Percentiles rank a stretch among this genome's conserved stretches.
Evolutionary conservation across 2,113 vertebrate species (phyloP).

Genomic region (Anser cygnoides): DNA sequence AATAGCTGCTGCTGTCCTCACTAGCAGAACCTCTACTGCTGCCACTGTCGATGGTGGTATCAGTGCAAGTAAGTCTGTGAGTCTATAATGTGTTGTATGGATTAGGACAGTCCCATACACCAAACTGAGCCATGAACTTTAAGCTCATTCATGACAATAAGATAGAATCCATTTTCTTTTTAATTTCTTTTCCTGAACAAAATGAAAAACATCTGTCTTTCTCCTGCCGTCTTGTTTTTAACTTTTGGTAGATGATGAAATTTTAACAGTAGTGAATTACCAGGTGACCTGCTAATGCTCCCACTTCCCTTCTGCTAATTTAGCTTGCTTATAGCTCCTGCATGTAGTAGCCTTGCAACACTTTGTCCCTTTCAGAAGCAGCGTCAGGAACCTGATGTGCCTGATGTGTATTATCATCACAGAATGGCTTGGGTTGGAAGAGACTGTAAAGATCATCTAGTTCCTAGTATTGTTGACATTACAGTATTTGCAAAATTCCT

Average conservation of each 20-base stretch:
- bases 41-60: background rate
- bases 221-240: background rate
- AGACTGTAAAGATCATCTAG: too few species aligned
- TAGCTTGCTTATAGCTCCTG: background rate
- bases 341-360: background rate
- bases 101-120: background rate
- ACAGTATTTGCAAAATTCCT: background rate
- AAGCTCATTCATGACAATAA: rapidly evolving
- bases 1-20: background rate
- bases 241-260: background rate
- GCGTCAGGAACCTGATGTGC: background rate
- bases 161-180: background rate
- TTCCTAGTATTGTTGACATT: background rate
- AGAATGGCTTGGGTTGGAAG: too few species aligned
- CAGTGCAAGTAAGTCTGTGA: background rate
- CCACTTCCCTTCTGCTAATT: background rate
- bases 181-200: background rate
- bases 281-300: background rate
- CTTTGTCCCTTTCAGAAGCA: background rate
- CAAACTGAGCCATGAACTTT: background rate
- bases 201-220: background rate
- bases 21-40: background rate
- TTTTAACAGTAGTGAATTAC: background rate
- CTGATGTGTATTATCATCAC: background rate
- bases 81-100: background rate